A percentile compares a stretch with the other conserved stretches of the same genome.
phyloP scores from a whole-genome alignment of 2,888 invertebrate species.

The Campoplex capitator region DNA sequence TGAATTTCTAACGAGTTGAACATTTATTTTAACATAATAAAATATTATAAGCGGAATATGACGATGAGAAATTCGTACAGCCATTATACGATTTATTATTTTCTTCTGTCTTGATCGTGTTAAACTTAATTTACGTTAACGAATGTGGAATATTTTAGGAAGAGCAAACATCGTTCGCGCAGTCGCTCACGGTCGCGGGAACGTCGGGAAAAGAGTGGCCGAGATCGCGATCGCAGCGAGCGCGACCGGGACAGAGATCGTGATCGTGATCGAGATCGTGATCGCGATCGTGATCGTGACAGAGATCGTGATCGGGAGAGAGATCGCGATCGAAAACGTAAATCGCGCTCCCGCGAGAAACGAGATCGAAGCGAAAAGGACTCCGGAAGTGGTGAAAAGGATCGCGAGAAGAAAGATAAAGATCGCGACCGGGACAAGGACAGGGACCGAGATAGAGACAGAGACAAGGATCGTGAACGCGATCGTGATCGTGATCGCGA shows the following conservation, averaged over 20 bases:
- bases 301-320: conserved; percentile 72
- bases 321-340: conserved; percentile 78
- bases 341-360: conserved; percentile 66
- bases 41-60: background rate
- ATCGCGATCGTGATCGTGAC: conserved; percentile 84
- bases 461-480: conserved; percentile 79
- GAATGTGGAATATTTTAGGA: conserved; percentile 78
- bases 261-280: conserved; percentile 79
- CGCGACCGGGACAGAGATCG: conserved; percentile 77
- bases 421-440: conserved; percentile 65
- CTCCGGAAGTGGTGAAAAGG: conserved; percentile 63
- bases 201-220: conserved; percentile 55
- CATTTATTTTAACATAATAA: background rate
- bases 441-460: conserved; percentile 72
- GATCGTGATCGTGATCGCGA: conserved; percentile 85
- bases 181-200: conserved; percentile 86
- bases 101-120: conserved; percentile 31
- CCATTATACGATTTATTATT: background rate
- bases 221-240: conserved; percentile 81
- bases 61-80: background rate
- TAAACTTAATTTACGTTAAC: background rate
- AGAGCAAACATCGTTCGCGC: conserved; percentile 84
- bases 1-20: background rate
- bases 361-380: conserved; percentile 47
- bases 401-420: conserved; percentile 60